Base-by-base conservation (phyloP, 1,140 invertebrate genomes). In the Araneus ventricosus region DNA sequence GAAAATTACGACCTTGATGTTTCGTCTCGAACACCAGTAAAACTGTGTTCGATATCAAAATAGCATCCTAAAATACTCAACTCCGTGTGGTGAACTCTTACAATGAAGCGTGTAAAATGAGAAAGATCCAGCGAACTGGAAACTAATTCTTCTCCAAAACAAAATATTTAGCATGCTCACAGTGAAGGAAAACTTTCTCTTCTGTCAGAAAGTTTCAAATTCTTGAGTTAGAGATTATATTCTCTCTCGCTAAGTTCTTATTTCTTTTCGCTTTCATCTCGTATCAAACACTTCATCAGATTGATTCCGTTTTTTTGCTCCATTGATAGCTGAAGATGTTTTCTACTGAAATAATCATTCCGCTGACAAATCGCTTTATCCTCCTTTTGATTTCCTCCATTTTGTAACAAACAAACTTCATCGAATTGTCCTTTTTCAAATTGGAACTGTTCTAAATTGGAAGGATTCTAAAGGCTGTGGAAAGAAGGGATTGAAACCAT, bases 161-260 rank as follows among this genome's bases (percentile, higher is more conserved):
- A 88, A 88, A 88, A 75, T 39, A 70, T 59, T 41, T 45, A 88
- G 75, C 87, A 75, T 75, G 63, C n/a, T 88, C 87, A 30, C 63
- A 22, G 8, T 27, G 39, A 90, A 90, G 70, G 41, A 90, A 90
- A 90, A 80, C 22, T 59, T 90, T 80, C 45, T 80, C 70, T 80
- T 80, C 70, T 90, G 88, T 90, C 70, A 90, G 70, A 80, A 80
- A 89, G 67, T 90, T 90, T 90, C 88, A 80, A 80, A 90, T 90
- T 90, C 88, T 52, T 57, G 70, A 90, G 45, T 80, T 80, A 59
- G 27, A 57, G 70, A 90, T 90, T 90, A 90, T 90, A 90, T 79
- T 80, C 88, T 59, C 39, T 45, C 87, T 88, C 4, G 17, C 59
- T 27, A n/a, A 37, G 70, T 80, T 75, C 39, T 75, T 80, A 80